Percentiles rank a stretch among this genome's conserved stretches.
These are phyloP conservation scores for Neodon shergylaensis DNA, from an alignment of 2,113 vertebrate species.

Conservation along the genomic window DNA sequence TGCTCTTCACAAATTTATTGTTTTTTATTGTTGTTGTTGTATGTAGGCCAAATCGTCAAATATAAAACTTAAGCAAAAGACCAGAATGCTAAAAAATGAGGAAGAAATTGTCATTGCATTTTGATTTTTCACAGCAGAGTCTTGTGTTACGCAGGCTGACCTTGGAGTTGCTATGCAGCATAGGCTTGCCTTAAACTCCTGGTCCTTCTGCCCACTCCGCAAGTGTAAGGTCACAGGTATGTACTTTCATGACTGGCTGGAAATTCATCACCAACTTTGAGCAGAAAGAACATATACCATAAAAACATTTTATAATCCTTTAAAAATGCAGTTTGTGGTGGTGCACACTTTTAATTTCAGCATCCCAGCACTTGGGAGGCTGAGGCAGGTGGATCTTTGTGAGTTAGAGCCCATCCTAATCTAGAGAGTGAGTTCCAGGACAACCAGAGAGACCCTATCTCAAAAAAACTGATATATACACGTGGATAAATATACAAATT, in stretches of 20 bases:
- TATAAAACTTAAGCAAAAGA: constrained; percentile 25
- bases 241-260: background rate
- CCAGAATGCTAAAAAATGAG: background rate
- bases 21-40: background rate
- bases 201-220: background rate
- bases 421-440: too few relatives aligned
- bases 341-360: too few relatives aligned
- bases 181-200: background rate
- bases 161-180: background rate
- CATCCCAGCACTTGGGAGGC: too few relatives aligned
- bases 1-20: background rate
- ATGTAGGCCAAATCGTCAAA: background rate
- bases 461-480: too few relatives aligned
- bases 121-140: constrained; percentile 5
- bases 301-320: background rate
- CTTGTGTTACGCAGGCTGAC: background rate
- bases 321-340: background rate
- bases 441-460: too few relatives aligned
- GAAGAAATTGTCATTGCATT: background rate
- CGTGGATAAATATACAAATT: background rate
- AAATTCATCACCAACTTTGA: background rate
- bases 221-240: background rate
- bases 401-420: too few relatives aligned
- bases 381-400: too few relatives aligned
- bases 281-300: too few relatives aligned